These are phyloP conservation scores for Amiota mariae DNA, from an alignment of 2,888 invertebrate genomes.

Conservation along the genomic window DNA sequence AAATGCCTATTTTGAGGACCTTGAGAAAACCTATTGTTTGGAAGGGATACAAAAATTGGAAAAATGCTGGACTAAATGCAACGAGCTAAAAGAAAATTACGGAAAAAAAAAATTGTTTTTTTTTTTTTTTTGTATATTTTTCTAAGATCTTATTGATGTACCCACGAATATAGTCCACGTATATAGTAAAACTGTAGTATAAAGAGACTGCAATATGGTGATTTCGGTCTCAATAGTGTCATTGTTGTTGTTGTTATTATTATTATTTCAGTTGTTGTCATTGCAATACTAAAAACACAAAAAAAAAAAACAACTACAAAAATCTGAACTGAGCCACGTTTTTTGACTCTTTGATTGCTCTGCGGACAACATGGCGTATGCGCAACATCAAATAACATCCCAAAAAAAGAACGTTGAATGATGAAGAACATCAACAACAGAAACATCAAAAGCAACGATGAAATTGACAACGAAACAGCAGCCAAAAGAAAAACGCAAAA, in stretches of 20 bases:
- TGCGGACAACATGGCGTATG: conserved; percentile 20
- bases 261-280: background rate
- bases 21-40: no score
- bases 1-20: no score
- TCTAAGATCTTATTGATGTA: no score
- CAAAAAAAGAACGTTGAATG: conserved; percentile 7
- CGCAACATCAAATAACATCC: conserved; percentile 33
- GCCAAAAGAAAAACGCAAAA: conserved; percentile 19
- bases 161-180: no score
- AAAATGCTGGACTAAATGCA: no score
- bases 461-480: conserved; percentile 33
- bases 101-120: no score
- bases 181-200: background rate
- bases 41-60: no score
- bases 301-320: background rate
- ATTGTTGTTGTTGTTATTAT: background rate
- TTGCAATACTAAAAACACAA: background rate
- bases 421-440: conserved; percentile 40
- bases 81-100: no score
- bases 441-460: background rate
- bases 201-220: conserved; percentile 7
- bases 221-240: background rate
- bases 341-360: background rate
- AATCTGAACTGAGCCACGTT: no score
- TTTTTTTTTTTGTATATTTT: no score